Evolutionary conservation across 2,888 invertebrate genomes (phyloP).

Genomic region (Rhodophaea formosa): DNA sequence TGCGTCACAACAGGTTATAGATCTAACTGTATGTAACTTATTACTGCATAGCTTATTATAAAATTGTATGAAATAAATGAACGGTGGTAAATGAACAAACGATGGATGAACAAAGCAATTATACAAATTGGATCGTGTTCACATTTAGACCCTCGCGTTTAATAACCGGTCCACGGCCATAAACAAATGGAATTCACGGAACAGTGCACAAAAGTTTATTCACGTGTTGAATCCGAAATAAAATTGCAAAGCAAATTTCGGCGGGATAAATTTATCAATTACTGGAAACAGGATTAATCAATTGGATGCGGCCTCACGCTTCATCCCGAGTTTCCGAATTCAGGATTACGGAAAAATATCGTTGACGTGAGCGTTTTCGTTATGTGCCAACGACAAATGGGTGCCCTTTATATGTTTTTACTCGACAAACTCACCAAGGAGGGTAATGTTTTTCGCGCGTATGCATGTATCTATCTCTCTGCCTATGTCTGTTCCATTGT

Average conservation of each 20-base stretch:
- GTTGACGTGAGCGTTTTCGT: background rate
- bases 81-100: too few species aligned
- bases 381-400: background rate
- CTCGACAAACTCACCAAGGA: too few species aligned
- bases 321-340: slow-evolving; percentile 15
- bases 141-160: slow-evolving; percentile 1
- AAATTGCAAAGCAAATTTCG: slow-evolving; percentile 17
- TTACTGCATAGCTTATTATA: too few species aligned
- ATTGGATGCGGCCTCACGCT: slow-evolving; percentile 31
- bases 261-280: slow-evolving; percentile 34
- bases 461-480: too few species aligned
- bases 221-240: slow-evolving; percentile 11
- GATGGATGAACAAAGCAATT: background rate
- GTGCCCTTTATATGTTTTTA: too few species aligned
- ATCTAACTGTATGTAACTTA: too few species aligned
- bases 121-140: background rate
- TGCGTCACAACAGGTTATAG: too few species aligned
- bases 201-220: slow-evolving; percentile 16
- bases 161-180: slow-evolving; percentile 12
- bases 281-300: slow-evolving; percentile 38
- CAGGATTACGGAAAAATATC: slow-evolving; percentile 17
- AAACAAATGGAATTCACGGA: slow-evolving; percentile 16
- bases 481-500: too few species aligned
- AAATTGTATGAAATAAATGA: too few species aligned
- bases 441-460: too few species aligned